A percentile compares a stretch with the other conserved stretches of the same genome.
These are phyloP conservation scores for Anarsia innoxiella DNA, from an alignment of 2,888 invertebrate species.

Conservation along the genomic window DNA sequence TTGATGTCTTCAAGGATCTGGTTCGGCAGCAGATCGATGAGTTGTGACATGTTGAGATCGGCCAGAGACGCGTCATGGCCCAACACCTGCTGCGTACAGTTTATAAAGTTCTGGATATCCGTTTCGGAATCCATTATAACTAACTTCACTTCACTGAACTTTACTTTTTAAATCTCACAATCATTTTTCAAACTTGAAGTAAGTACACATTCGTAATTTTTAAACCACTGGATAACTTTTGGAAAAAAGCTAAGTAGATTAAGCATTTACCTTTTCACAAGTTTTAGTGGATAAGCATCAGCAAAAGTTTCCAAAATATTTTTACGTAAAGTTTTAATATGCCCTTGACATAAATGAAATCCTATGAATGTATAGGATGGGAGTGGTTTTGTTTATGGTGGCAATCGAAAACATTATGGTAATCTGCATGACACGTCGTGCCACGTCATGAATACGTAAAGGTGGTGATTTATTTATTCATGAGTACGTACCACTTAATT, in stretches of 20 bases:
- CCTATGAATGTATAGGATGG: background rate
- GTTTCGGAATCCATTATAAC: slow-evolving; percentile 53
- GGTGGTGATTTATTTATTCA: too few relatives aligned
- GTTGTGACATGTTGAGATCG: slow-evolving; percentile 54
- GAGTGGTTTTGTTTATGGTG: background rate
- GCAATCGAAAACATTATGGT: background rate
- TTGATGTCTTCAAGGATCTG: slow-evolving; percentile 57
- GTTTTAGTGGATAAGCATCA: too few relatives aligned
- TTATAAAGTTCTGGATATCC: slow-evolving; percentile 58
- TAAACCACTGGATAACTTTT: too few relatives aligned
- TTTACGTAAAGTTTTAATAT: background rate
- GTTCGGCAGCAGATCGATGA: slow-evolving; percentile 52
- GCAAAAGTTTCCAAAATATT: background rate
- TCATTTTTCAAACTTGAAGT: too few relatives aligned
- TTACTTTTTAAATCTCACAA: too few relatives aligned
- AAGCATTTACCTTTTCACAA: too few relatives aligned
- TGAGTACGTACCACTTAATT: too few relatives aligned
- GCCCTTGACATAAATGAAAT: background rate
- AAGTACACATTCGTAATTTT: too few relatives aligned
- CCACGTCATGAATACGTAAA: background rate
- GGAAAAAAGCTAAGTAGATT: too few relatives aligned
- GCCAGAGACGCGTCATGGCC: slow-evolving; percentile 50
- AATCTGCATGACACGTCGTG: background rate
- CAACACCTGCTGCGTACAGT: slow-evolving; percentile 62
- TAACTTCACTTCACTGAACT: slow-evolving; percentile 22